Base-by-base conservation (phyloP, 2,797 vertebrate genomes). In the Argya squamiceps region DNA sequence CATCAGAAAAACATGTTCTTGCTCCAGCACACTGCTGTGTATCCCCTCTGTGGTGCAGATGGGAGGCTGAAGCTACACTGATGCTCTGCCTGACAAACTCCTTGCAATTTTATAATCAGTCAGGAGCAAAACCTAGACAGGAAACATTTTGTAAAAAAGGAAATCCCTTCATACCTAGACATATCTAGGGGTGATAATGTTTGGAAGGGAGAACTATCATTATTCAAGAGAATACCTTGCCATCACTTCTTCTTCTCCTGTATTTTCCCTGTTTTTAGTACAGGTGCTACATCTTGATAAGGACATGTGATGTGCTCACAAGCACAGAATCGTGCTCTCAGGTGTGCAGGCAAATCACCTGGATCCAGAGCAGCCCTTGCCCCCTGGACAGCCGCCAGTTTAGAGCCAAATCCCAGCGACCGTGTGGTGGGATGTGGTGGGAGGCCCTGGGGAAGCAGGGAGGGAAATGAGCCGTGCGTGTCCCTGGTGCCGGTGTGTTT, bases 341-440 rank as follows among this genome's bases (percentile, higher is more conserved):
- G 60, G 30, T 1, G 1, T 11, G 53, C 37, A 15, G 52, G 73
- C 9, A 22, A 11, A 39, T 34, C 67, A 2, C 34, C n/a, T 0
- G 82, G 11, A 16, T 4, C 15, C 46, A 6, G 76, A 19, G 65
- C 75, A 64, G 75, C 60, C 44, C 14, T 0, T 0, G 1, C 3
- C 32, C 19, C 2, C 21, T 0, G 53, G 68, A 19, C 16, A 63
- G 67, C n/a, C 3, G 1, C 44, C 52, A 11, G 55, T 2, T 11
- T 2, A 4, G 52, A 27, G 64, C n/a, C 17, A 5, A 16, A 4
- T 32, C 19, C 0, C 64, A 0, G 73, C 1, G 43, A 0, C 8
- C 0, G 15, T 0, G 3, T 0, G 17, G 8, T 14, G 84, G 58
- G 81, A 32, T 8, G 52, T 2, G 70, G 3, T 5, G 62, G 68